These are phyloP conservation scores for Cichladusa arquata DNA, from an alignment of 2,113 vertebrate genomes.

Conservation along the genomic window DNA sequence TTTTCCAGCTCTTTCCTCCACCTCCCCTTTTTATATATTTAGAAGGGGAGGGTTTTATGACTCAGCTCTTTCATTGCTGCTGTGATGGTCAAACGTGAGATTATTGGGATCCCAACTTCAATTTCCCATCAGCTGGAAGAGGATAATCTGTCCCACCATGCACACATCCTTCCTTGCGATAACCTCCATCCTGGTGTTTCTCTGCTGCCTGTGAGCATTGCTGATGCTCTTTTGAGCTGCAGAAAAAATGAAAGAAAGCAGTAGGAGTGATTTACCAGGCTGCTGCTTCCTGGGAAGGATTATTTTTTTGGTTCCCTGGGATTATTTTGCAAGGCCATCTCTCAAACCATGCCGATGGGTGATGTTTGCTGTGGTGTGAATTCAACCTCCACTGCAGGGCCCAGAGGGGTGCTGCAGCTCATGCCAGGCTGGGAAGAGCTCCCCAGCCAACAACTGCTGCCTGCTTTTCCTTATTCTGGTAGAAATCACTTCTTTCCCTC, in stretches of 20 bases:
- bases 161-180: neutral
- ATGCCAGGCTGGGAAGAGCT: neutral
- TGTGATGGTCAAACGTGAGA: conserved; percentile 9
- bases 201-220: neutral
- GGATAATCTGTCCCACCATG: neutral
- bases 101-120: neutral
- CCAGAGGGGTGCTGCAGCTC: neutral
- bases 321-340: neutral
- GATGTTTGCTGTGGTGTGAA: neutral
- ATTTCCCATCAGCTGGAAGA: neutral
- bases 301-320: neutral
- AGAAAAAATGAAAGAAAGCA: neutral
- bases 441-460: neutral
- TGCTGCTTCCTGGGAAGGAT: neutral
- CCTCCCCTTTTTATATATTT: neutral
- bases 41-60: conserved; percentile 26
- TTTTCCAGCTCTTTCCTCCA: neutral
- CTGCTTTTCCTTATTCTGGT: neutral
- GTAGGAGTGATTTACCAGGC: neutral
- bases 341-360: neutral
- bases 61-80: conserved; percentile 61
- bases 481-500: neutral
- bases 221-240: neutral
- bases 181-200: neutral
- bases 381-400: neutral